Evolutionary conservation across 1,140 invertebrate species (phyloP), one percentile per base, ranked within the genome.

Genomic region (Drosophila murphyi): DNA sequence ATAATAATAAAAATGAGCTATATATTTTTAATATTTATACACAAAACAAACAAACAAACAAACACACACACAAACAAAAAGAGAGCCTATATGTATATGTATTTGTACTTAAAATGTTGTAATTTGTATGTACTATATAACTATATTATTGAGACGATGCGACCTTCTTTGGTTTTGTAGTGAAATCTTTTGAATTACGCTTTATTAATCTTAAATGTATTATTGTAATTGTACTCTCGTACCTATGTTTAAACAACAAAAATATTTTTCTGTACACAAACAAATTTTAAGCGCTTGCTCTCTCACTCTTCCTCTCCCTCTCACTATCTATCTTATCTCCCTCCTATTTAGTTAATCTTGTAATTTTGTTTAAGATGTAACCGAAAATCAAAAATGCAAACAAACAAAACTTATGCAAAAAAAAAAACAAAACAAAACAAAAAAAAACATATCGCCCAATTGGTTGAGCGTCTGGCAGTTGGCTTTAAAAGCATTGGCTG

Each of bases 21-120:
- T 87, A 82, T 88, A 88, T 88, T 88, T 88, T 83, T 88, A 83
- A 78, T 88, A 88, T 88, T 83, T 88, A 88, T 88, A 83, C 71
- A 78, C 77, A 78, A 47, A 61, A 71, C 39, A 65, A n/a, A 54
- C 41, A 47, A 61, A 71, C 39, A 65, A n/a, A 54, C 41, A 54
- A 48, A 62, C 32, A 63, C 48, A 76, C 52, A 82, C 69, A 76
- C 76, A 81, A 75, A 78, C 74, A 73, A 81, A 68, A 76, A 78
- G 65, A 81, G 63, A 80, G 72, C 64, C 52, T 71, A 68, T 64
- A 47, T 35, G 51, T 52, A 72, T 63, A 56, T 59, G 51, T 70
- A 70, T 71, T 62, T 74, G 61, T 80, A 87, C 65, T 74, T 86
- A 54, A 55, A 39, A 41, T 41, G 72, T 80, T 88, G 76, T 80